phyloP scores from a whole-genome alignment of 2,797 vertebrate genomes.

The Perodicticus potto region DNA sequence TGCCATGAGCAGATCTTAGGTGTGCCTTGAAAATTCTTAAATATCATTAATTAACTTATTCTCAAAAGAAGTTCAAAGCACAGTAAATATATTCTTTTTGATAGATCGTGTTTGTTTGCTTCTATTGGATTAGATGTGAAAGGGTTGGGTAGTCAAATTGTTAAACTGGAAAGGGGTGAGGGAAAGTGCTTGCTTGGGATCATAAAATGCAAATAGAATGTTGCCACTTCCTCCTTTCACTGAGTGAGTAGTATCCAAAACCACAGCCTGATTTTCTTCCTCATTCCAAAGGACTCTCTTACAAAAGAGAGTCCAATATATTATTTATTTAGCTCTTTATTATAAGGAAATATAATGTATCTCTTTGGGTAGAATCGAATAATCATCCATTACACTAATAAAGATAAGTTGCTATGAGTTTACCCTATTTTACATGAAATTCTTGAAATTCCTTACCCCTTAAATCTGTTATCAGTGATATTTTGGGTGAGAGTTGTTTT shows the following conservation, averaged over 20 bases:
- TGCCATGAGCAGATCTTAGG: too few relatives aligned
- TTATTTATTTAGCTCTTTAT: not conserved
- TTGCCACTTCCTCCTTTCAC: constrained; percentile 42
- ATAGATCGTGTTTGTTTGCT: not conserved
- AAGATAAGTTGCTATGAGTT: constrained; percentile 10
- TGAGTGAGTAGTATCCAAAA: not conserved
- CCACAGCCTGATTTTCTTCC: constrained; percentile 40
- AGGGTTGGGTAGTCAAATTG: not conserved
- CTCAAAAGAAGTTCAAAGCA: too few relatives aligned
- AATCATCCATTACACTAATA: not conserved
- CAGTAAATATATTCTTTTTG: too few relatives aligned
- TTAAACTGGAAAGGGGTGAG: not conserved
- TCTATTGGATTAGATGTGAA: not conserved
- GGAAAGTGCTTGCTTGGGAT: not conserved
- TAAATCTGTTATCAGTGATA: not conserved
- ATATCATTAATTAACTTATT: too few relatives aligned
- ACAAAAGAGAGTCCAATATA: not conserved
- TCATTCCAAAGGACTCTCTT: not conserved
- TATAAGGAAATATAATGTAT: not conserved
- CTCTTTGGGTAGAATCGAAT: constrained; percentile 5
- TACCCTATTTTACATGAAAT: constrained; percentile 41
- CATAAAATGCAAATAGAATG: not conserved
- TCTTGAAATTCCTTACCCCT: constrained; percentile 15
- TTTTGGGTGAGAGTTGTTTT: constrained; percentile 23
- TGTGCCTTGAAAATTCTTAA: too few relatives aligned